Percentiles rank a stretch among this genome's conserved stretches.
Evolutionary conservation across 2,113 vertebrate species (phyloP).

Genomic region (Garra rufa): DNA sequence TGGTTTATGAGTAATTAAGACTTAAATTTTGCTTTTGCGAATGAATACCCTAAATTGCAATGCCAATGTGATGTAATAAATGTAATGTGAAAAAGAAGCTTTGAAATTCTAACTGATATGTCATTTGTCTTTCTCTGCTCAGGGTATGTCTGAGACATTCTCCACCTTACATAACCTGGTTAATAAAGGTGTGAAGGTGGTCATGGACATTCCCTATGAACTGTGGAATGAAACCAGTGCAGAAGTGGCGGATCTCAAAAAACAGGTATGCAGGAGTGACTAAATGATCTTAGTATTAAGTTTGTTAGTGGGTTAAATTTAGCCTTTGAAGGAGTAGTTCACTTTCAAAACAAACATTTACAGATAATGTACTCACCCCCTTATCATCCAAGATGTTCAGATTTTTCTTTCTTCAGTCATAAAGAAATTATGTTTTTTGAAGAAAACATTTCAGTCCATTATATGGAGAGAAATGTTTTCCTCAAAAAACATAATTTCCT

Average conservation of each 20-base stretch:
- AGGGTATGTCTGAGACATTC: constrained; percentile 99
- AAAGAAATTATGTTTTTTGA: too few relatives aligned
- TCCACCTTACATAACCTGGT: constrained; percentile 95
- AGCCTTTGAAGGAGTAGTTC: too few relatives aligned
- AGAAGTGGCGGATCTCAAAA: constrained; percentile 96
- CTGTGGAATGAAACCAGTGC: constrained; percentile 98
- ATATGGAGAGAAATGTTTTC: too few relatives aligned
- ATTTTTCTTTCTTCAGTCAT: too few relatives aligned
- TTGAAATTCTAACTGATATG: neutral
- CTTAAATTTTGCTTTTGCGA: neutral
- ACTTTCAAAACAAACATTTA: too few relatives aligned
- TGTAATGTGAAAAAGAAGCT: neutral
- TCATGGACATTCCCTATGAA: constrained; percentile 98
- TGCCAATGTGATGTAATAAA: neutral
- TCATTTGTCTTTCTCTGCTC: neutral
- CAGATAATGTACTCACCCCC: too few relatives aligned
- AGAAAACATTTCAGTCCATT: too few relatives aligned
- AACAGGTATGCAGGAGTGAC: constrained; percentile 82
- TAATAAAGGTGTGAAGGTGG: constrained; percentile 96
- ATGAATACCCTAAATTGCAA: neutral
- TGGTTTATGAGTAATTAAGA: neutral
- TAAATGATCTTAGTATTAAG: neutral
- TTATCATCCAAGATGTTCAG: too few relatives aligned
- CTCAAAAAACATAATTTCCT: too few relatives aligned
- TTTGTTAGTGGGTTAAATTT: neutral